Evolutionary conservation across 2,888 invertebrate genomes (phyloP).

Genomic region (Tethea ocularis): DNA sequence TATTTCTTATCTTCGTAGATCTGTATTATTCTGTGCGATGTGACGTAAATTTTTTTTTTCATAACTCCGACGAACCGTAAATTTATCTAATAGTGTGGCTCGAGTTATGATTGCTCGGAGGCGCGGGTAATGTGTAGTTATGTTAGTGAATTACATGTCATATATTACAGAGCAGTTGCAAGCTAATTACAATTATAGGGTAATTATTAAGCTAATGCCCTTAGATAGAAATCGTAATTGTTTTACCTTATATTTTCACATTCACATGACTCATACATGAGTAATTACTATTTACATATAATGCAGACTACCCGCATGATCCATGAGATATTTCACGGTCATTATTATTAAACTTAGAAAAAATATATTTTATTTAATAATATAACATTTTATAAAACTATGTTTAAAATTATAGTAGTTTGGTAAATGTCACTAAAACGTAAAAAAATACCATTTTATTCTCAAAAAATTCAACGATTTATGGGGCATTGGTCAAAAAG

Average conservation of each 20-base stretch:
- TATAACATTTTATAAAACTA: too few species aligned
- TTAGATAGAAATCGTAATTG: conserved; percentile 59
- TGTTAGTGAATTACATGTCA: conserved; percentile 43
- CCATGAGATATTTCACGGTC: too few species aligned
- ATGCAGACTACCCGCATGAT: conserved; percentile 15
- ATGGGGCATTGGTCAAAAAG: too few species aligned
- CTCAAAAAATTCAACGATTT: too few species aligned
- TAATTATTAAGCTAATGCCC: conserved; percentile 60
- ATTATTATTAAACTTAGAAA: too few species aligned
- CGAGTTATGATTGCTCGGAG: conserved; percentile 45
- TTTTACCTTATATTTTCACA: conserved; percentile 49
- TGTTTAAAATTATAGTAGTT: too few species aligned
- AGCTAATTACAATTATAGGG: conserved; percentile 55
- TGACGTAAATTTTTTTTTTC: conserved; percentile 19
- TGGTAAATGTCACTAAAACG: too few species aligned
- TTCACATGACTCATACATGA: conserved; percentile 35
- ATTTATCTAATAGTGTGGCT: conserved; percentile 33
- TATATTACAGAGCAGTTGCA: conserved; percentile 43
- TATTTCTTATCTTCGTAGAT: not conserved
- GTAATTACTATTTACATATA: conserved; percentile 21
- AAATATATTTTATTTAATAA: too few species aligned
- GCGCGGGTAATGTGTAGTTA: conserved; percentile 41
- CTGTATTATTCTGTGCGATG: not conserved
- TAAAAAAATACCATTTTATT: too few species aligned
- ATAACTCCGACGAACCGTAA: conserved; percentile 34